Evolutionary conservation across 2,888 invertebrate genomes (phyloP).

Genomic region (Hydraecia micacea): DNA sequence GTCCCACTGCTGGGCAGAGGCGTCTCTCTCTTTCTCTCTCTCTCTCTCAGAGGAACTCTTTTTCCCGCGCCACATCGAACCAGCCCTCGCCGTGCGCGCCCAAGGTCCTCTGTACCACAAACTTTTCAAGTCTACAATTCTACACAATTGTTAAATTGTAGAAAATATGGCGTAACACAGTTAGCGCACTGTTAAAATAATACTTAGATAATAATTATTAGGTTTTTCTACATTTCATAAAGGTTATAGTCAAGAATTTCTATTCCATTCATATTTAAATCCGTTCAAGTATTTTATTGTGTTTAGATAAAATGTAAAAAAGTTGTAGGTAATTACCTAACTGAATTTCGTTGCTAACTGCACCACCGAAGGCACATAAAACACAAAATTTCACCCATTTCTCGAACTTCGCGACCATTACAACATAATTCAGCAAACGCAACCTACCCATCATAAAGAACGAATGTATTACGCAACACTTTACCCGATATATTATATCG

Average conservation of each 20-base stretch:
- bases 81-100: too few relatives aligned
- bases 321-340: conserved; percentile 2
- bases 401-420: conserved; percentile 14
- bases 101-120: too few relatives aligned
- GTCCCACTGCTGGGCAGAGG: too few relatives aligned
- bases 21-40: too few relatives aligned
- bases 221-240: background rate
- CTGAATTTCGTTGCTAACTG: conserved; percentile 9
- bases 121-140: too few relatives aligned
- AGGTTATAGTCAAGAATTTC: background rate
- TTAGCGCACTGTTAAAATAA: too few relatives aligned
- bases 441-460: conserved; percentile 29
- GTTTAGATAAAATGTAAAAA: background rate
- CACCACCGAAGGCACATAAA: conserved; percentile 23
- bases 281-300: background rate
- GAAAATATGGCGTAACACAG: too few relatives aligned
- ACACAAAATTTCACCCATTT: conserved; percentile 11
- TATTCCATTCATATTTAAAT: background rate
- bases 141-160: too few relatives aligned
- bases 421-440: conserved; percentile 12
- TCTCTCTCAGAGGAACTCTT: too few relatives aligned
- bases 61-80: too few relatives aligned
- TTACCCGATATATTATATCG: conserved; percentile 49
- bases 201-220: too few relatives aligned
- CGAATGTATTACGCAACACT: conserved; percentile 47